Conservation (phyloP, 2,888 invertebrate species). For the Tenthredo mesomela region DNA sequence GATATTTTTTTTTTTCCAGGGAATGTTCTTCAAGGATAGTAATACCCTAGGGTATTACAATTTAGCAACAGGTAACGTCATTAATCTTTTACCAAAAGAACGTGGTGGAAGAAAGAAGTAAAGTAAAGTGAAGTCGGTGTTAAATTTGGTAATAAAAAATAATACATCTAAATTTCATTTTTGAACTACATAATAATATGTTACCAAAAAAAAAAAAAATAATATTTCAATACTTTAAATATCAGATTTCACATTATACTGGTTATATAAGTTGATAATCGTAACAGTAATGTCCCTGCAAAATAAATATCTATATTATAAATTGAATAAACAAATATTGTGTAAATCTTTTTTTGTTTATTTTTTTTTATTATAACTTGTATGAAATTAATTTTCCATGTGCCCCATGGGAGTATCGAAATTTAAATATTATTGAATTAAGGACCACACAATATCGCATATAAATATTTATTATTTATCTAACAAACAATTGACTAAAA, state of each 20-base stretch:
- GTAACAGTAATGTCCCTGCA: not conserved
- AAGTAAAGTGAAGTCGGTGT: conserved; percentile 59
- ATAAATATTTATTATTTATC: not conserved
- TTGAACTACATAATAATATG: not conserved
- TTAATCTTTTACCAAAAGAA: conserved; percentile 96
- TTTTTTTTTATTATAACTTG: not conserved
- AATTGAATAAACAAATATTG: not conserved
- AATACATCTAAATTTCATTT: not conserved
- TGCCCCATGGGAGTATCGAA: no score
- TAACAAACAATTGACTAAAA: not conserved
- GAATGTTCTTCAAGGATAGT: conserved; percentile 98
- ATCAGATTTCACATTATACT: not conserved
- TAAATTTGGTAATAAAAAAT: not conserved
- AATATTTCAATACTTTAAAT: not conserved
- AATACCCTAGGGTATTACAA: conserved; percentile 98
- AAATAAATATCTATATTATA: not conserved
- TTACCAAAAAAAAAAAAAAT: no score
- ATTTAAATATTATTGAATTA: not conserved
- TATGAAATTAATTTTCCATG: not conserved
- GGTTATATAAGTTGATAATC: not conserved
- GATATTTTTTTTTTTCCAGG: conserved; percentile 82
- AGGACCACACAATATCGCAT: not conserved
- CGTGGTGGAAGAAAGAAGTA: conserved; percentile 98
- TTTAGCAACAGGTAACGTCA: conserved; percentile 89
- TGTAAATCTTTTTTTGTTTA: not conserved